Percentiles rank a stretch among this genome's conserved stretches.
These are phyloP conservation scores for Villa cingulata DNA, from an alignment of 2,888 invertebrate genomes.

Conservation along the genomic window DNA sequence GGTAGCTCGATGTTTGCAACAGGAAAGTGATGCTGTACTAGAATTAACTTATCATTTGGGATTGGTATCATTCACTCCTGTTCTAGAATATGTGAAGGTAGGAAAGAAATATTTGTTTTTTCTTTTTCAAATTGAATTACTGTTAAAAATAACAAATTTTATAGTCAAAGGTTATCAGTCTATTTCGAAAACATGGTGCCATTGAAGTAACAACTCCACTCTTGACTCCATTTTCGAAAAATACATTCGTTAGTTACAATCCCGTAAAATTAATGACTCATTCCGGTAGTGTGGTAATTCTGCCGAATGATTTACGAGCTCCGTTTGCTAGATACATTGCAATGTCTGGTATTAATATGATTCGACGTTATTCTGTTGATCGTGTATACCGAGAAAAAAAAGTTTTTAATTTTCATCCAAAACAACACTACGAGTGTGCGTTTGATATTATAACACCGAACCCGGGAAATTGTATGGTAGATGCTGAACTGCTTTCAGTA, in stretches of 20 bases:
- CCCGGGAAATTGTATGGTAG: conserved; percentile 59
- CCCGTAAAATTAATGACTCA: conserved; percentile 74
- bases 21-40: conserved; percentile 31
- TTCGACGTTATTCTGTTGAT: conserved; percentile 77
- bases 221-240: conserved; percentile 58
- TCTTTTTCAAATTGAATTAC: too few relatives aligned
- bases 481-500: conserved; percentile 73
- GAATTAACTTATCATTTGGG: conserved; percentile 74
- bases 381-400: conserved; percentile 73
- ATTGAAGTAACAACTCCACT: conserved; percentile 64
- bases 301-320: conserved; percentile 73
- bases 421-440: conserved; percentile 79
- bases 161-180: conserved; percentile 34
- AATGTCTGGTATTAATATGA: conserved; percentile 58
- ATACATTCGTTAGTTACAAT: conserved; percentile 23
- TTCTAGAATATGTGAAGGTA: conserved; percentile 33
- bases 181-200: conserved; percentile 70
- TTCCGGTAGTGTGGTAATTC: conserved; percentile 66
- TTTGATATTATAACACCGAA: conserved; percentile 82
- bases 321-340: conserved; percentile 73
- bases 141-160: too few relatives aligned
- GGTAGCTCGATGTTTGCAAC: conserved; percentile 37
- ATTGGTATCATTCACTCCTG: conserved; percentile 32
- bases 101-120: background rate
- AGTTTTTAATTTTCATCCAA: conserved; percentile 70